Percentiles rank a stretch among this genome's conserved stretches.
Conservation (phyloP, 2,888 invertebrate species). For the Rotaria magnacalcarata region DNA sequence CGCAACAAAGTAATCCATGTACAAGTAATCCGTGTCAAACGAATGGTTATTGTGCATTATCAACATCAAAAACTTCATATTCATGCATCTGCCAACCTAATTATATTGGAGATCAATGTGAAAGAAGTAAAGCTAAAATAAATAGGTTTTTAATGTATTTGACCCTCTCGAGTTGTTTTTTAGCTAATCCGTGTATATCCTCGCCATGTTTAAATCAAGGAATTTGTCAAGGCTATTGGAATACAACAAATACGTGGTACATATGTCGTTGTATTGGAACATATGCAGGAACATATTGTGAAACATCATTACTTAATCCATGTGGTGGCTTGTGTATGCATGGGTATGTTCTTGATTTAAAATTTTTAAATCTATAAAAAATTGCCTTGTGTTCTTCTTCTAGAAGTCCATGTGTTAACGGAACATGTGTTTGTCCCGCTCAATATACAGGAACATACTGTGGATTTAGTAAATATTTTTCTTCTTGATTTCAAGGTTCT, state of each 20-base stretch:
- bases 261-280: neutral
- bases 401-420: constrained; percentile 32
- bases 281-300: neutral
- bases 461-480: neutral
- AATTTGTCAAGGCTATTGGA: neutral
- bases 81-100: constrained; percentile 36
- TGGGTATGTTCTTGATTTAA: neutral
- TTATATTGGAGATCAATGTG: constrained; percentile 38
- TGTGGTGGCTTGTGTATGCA: constrained; percentile 36
- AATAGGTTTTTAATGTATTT: neutral
- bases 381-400: neutral
- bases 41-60: constrained; percentile 1
- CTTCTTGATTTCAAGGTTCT: neutral
- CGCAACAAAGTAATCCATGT: constrained; percentile 9
- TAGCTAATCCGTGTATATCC: constrained; percentile 34
- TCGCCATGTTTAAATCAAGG: constrained; percentile 33
- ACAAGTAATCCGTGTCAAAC: constrained; percentile 34
- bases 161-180: neutral
- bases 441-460: constrained; percentile 10
- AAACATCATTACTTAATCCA: constrained; percentile 27
- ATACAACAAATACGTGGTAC: neutral
- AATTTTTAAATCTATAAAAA: too few relatives aligned
- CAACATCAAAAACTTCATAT: constrained; percentile 8
- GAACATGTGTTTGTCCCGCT: neutral
- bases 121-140: neutral